Conservation (phyloP, 2,797 vertebrate species). For the Sebastes hubbsi region DNA sequence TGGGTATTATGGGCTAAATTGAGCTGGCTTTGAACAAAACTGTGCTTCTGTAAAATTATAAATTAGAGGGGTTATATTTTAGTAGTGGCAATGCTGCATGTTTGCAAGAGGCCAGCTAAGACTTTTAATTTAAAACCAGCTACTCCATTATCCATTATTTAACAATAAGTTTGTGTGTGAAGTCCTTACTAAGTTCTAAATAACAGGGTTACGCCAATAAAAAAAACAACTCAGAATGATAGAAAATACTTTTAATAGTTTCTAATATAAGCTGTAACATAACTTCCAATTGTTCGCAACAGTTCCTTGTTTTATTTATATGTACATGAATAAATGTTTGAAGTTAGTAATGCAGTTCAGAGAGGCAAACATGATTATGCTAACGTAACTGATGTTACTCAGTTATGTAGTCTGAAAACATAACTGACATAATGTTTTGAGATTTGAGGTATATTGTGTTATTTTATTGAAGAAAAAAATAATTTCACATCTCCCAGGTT, state of each 20-base stretch:
- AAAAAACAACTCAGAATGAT: not conserved
- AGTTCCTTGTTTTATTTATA: not conserved
- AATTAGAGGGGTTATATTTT: not conserved
- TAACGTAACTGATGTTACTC: not conserved
- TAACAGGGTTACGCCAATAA: rapidly evolving
- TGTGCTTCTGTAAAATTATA: not conserved
- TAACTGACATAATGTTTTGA: not conserved
- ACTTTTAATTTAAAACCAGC: not conserved
- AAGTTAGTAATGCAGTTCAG: not conserved
- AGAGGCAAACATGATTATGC: not conserved
- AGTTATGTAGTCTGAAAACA: not conserved
- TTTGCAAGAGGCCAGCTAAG: not conserved
- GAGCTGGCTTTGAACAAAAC: not conserved
- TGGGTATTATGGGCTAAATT: not conserved
- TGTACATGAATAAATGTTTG: not conserved
- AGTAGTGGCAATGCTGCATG: not conserved
- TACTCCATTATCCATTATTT: not conserved
- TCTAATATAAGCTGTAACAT: not conserved
- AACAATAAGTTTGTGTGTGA: not conserved
- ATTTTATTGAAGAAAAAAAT: not conserved
- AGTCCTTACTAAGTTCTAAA: not conserved
- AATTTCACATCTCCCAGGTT: not conserved
- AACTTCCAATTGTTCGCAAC: not conserved
- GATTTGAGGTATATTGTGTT: not conserved
- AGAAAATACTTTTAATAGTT: not conserved